Conservation (phyloP, 2,113 vertebrate species). For the Micronycteris hirsuta region DNA sequence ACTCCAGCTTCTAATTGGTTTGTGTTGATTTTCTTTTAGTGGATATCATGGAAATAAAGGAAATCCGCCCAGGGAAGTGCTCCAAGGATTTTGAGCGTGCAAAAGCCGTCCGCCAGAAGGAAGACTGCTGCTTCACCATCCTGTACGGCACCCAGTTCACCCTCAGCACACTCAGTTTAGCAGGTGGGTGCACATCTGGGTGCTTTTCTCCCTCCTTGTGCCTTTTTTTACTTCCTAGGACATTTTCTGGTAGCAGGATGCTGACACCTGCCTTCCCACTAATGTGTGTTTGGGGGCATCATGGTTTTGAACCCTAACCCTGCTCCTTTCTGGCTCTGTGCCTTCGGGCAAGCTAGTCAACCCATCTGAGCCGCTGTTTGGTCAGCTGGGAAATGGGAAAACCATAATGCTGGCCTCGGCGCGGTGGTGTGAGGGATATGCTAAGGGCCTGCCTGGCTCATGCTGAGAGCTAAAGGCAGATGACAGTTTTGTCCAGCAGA, state of each 20-base stretch:
- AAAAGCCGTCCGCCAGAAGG: slow-evolving; percentile 87
- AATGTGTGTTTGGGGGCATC: accelerated
- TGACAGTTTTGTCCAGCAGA: background rate
- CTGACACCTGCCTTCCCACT: background rate
- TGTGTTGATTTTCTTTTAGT: slow-evolving; percentile 81
- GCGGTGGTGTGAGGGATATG: background rate
- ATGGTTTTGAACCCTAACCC: background rate
- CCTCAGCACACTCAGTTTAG: slow-evolving; percentile 93
- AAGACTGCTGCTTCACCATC: slow-evolving; percentile 92
- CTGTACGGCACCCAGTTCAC: slow-evolving; percentile 95
- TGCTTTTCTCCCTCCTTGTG: background rate
- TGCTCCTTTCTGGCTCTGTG: background rate
- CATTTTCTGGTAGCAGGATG: background rate
- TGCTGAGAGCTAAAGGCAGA: background rate
- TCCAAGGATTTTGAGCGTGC: slow-evolving; percentile 96
- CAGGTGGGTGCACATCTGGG: slow-evolving; percentile 80
- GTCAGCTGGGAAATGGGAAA: background rate
- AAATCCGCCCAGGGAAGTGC: slow-evolving; percentile 92
- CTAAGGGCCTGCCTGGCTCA: background rate
- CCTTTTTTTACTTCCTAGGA: background rate
- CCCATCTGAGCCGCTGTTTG: background rate
- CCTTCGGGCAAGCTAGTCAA: background rate
- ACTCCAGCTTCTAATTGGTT: background rate
- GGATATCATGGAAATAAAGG: slow-evolving; percentile 95
- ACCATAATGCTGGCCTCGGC: accelerated